Base-by-base conservation (phyloP, 2,888 invertebrate species). In the Athripsodes cinereus region DNA sequence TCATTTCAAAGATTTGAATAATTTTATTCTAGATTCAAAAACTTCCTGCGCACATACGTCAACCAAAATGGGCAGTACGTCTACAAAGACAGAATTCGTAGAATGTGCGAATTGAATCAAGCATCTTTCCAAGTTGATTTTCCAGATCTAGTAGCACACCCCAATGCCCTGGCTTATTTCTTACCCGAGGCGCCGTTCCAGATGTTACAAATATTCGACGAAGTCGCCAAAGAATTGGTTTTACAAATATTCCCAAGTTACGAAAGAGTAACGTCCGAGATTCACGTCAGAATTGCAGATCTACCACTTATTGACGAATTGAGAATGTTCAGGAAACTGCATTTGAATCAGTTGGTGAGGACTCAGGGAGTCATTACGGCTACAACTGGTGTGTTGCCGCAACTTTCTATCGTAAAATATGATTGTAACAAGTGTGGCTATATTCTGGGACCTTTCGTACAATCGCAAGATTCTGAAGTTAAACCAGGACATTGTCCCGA, bases 401-500 rank as follows among this genome's bases (percentile, higher is more conserved):
- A 99, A 73, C 74, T 99, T 26, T 92, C 93, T 0, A 82, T 98
- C 44, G 90, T 98, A 52, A 98, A 97, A 71, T 99, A 95, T 70
- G 97, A 99, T 74, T 99, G 99, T 79, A 88, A 89, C 65, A 89
- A 96, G 67, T 99, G 99, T 72, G 92, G 92, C 6, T 96, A 91
- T 70, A 82, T 98, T 21, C 76, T 99, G 65, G 99, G 99, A 0
- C 99, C 99, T 0, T 99, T 96, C 71, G 88, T 92, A 16, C 99
- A 99, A 76, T 85, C 89, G 0, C 96, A 96, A 73, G 88, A 90
- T 68, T 78, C 90, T 2, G 99, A 99, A 78, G 90, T 97, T 0
- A 93, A 91, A 68, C 99, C 99, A 0, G 95, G 94, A 0, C 90
- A 92, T 0, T 99, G 99, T 78, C 98, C 98, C 0, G 96, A 98